phyloP scores from a whole-genome alignment of 2,888 invertebrate genomes.

The Metellina segmentata region DNA sequence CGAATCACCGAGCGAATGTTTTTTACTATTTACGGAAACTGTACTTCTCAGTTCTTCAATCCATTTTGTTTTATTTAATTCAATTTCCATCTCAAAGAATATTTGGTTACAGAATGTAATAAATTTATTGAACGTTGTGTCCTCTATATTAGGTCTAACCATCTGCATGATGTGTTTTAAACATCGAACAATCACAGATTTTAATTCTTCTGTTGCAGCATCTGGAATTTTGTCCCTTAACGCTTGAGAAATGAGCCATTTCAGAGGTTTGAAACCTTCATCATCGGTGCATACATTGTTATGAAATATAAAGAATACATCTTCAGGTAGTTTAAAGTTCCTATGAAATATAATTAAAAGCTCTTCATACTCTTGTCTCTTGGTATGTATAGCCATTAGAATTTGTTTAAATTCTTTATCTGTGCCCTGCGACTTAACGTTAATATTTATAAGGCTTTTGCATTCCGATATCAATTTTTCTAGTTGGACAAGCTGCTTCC shows the following conservation, averaged over 20 bases:
- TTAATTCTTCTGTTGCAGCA: neutral
- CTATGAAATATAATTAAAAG: no score
- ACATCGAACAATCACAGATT: neutral
- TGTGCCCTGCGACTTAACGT: no score
- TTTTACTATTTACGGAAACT: neutral
- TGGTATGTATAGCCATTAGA: no score
- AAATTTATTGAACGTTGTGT: neutral
- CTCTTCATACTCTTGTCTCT: no score
- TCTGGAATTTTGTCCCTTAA: neutral
- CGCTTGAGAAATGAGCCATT: neutral
- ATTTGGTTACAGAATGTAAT: neutral
- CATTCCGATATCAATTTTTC: neutral
- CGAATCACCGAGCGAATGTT: neutral
- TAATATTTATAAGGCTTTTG: no score
- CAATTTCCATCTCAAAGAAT: neutral
- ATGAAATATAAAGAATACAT: no score
- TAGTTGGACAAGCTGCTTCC: neutral
- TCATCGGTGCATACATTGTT: no score
- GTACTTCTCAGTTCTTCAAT: conserved; percentile 1
- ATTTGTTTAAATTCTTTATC: no score
- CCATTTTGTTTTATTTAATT: neutral
- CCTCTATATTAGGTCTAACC: neutral
- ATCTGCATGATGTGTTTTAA: neutral
- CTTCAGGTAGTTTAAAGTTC: no score
- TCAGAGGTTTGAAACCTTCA: neutral